A percentile compares a stretch with the other conserved stretches of the same genome.
Evolutionary conservation across 1,140 invertebrate genomes (phyloP).

Genomic region (Proctacanthus coquilletti): DNA sequence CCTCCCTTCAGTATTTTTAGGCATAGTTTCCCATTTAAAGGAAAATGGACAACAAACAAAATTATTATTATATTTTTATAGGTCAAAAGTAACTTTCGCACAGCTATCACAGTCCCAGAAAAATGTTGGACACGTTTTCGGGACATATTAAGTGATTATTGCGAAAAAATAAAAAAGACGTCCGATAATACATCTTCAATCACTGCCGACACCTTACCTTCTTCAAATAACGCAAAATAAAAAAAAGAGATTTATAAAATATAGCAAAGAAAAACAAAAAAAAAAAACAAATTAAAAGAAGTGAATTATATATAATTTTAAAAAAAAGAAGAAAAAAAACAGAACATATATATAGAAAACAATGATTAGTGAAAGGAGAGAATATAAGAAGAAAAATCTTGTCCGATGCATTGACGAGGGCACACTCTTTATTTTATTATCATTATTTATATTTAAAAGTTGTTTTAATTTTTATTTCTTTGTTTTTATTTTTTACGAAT

Average conservation of each 20-base stretch:
- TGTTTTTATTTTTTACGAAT: too few relatives aligned
- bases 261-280: conserved; percentile 4
- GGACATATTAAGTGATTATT: conserved; percentile 90
- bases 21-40: too few relatives aligned
- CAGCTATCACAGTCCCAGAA: conserved; percentile 94
- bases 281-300: conserved; percentile 4
- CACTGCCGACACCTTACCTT: conserved; percentile 28
- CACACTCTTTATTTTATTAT: too few relatives aligned
- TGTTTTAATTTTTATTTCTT: too few relatives aligned
- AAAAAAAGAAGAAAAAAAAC: background rate
- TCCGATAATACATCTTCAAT: conserved; percentile 20
- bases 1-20: too few relatives aligned
- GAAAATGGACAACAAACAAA: too few relatives aligned
- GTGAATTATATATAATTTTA: background rate
- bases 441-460: too few relatives aligned
- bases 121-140: conserved; percentile 93
- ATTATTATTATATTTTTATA: conserved; percentile 27
- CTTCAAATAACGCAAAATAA: conserved; percentile 27
- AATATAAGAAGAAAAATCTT: too few relatives aligned
- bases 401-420: too few relatives aligned
- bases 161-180: conserved; percentile 63
- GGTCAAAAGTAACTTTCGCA: conserved; percentile 95
- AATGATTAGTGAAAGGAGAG: background rate
- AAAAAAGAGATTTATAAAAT: conserved; percentile 3
- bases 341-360: background rate